Conservation (phyloP, 2,888 invertebrate genomes). For the Leptarthrus brevirostris region DNA sequence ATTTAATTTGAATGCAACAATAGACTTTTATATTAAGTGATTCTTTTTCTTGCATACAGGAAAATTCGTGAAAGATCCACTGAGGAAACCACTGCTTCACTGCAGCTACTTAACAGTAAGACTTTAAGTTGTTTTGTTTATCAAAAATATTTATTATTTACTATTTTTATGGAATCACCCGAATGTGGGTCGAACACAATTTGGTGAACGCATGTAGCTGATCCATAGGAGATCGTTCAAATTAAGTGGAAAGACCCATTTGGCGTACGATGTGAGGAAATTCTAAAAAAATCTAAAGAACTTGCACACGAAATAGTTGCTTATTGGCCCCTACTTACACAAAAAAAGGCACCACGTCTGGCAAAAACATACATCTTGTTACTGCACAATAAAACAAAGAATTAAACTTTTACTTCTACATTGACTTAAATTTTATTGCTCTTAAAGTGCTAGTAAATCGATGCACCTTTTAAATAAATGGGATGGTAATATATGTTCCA, state of each 20-base stretch:
- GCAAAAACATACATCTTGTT: not conserved
- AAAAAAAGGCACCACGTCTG: constrained; percentile 1
- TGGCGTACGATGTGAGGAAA: not conserved
- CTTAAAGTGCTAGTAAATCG: not conserved
- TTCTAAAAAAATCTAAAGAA: not conserved
- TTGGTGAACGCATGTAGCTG: not conserved
- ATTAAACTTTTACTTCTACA: not conserved
- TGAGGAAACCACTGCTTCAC: too few species aligned
- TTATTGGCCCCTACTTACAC: not conserved
- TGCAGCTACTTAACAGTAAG: too few species aligned
- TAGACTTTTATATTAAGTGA: too few species aligned
- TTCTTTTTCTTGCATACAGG: too few species aligned
- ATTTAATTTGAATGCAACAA: too few species aligned
- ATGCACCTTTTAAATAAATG: not conserved
- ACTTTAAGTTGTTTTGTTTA: too few species aligned
- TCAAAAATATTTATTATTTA: too few species aligned
- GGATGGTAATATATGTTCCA: too few species aligned
- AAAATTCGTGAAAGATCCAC: too few species aligned
- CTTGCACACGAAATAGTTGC: not conserved
- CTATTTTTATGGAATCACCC: too few species aligned
- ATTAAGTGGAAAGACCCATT: constrained; percentile 7
- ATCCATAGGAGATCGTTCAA: constrained; percentile 10
- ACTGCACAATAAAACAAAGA: not conserved
- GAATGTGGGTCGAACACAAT: not conserved
- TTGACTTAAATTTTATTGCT: not conserved